phyloP scores from a whole-genome alignment of 23 tunicate genomes.

The Trididemnum nubilum region DNA sequence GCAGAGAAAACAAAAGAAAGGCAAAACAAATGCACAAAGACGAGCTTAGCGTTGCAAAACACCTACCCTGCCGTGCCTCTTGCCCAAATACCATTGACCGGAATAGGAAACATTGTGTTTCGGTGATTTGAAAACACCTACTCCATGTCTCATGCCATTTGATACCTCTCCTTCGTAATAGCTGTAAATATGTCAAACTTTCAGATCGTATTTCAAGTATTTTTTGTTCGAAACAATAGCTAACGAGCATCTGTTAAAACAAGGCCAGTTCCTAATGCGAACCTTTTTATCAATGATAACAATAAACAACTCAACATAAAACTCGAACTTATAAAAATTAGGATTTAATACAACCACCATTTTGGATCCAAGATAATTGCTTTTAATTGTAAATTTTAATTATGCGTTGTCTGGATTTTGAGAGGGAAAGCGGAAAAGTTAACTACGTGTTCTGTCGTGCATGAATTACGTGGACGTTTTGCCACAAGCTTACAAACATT shows the following conservation, averaged over 20 bases:
- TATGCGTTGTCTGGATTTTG: too few relatives aligned
- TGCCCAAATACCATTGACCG: slow-evolving; percentile 95
- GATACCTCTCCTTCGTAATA: slow-evolving; percentile 92
- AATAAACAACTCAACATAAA: too few relatives aligned
- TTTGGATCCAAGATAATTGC: too few relatives aligned
- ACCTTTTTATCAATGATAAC: background rate
- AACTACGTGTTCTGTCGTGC: too few relatives aligned
- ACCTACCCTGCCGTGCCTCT: slow-evolving; percentile 84
- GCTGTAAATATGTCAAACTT: slow-evolving; percentile 24
- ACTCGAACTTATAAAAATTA: too few relatives aligned
- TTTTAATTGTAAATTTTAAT: too few relatives aligned
- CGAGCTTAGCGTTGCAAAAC: background rate
- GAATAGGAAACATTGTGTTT: slow-evolving; percentile 73
- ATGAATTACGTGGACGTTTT: too few relatives aligned
- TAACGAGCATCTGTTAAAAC: background rate
- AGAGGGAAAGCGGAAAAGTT: too few relatives aligned
- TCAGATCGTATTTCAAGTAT: background rate
- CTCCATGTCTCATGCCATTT: slow-evolving; percentile 89
- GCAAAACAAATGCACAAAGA: background rate
- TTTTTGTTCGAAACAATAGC: background rate
- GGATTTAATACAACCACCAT: too few relatives aligned
- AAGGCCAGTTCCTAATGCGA: background rate
- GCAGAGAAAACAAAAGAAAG: background rate
- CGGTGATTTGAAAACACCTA: slow-evolving; percentile 87
- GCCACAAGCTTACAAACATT: too few relatives aligned